Percentiles rank a stretch among this genome's conserved stretches.
phyloP scores from a whole-genome alignment of 2,888 invertebrate genomes.

The Macaria liturata region DNA sequence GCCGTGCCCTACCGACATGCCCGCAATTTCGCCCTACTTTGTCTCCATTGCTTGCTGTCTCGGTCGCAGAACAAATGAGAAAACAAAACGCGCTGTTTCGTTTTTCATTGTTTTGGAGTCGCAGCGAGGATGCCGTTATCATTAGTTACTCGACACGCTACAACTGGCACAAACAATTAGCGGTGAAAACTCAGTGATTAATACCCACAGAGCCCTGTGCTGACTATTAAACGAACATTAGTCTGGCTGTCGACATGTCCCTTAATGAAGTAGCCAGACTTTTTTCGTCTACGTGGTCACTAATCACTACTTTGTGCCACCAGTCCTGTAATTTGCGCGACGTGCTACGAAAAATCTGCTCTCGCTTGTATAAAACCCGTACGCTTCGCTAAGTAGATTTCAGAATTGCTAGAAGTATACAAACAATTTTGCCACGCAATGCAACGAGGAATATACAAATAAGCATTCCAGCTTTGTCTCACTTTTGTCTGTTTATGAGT shows the following conservation, averaged over 20 bases:
- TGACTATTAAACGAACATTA: slow-evolving; percentile 23
- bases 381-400: slow-evolving; percentile 8
- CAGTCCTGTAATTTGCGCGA: slow-evolving; percentile 14
- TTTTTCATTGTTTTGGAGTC: slow-evolving; percentile 64
- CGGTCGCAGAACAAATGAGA: slow-evolving; percentile 62
- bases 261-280: slow-evolving; percentile 17
- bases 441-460: slow-evolving; percentile 51
- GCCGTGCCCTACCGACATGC: slow-evolving; percentile 51
- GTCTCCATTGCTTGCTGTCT: slow-evolving; percentile 66
- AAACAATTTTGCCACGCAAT: slow-evolving; percentile 46
- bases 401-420: slow-evolving; percentile 37
- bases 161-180: slow-evolving; percentile 41
- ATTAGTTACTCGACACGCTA: slow-evolving; percentile 40
- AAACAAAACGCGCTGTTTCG: slow-evolving; percentile 53
- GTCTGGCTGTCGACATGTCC: slow-evolving; percentile 18
- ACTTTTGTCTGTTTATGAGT: slow-evolving; percentile 71
- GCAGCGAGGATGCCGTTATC: slow-evolving; percentile 39
- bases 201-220: slow-evolving; percentile 23
- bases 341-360: slow-evolving; percentile 5
- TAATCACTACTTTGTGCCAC: slow-evolving; percentile 18
- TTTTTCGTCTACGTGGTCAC: slow-evolving; percentile 21
- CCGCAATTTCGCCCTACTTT: slow-evolving; percentile 68
- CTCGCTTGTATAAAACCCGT: background rate
- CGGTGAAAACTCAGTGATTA: slow-evolving; percentile 37
- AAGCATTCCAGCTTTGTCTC: slow-evolving; percentile 64